Evolutionary conservation across 2,888 invertebrate genomes (phyloP).

Genomic region (Perizoma affinitatum): DNA sequence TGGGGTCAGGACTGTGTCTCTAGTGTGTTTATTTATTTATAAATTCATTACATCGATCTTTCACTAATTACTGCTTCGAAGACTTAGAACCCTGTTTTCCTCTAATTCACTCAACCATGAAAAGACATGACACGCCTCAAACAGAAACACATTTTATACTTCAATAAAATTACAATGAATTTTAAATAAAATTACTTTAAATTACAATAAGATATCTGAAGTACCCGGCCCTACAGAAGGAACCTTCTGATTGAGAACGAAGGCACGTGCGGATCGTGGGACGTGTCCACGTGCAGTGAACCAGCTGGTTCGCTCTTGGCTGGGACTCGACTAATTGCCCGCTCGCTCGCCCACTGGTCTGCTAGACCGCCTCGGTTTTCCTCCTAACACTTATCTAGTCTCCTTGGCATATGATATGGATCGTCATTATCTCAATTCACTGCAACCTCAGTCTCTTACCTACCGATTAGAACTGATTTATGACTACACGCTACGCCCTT

Average conservation of each 20-base stretch:
- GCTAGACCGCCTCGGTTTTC: conserved; percentile 59
- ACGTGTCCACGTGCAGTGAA: not conserved
- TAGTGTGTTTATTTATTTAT: too few species aligned
- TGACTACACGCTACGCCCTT: conserved; percentile 38
- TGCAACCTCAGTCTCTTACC: conserved; percentile 31
- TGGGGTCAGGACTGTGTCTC: too few species aligned
- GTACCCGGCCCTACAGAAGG: too few species aligned
- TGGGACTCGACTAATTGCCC: conserved; percentile 59
- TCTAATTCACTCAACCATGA: not conserved
- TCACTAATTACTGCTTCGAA: not conserved
- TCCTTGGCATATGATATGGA: conserved; percentile 53
- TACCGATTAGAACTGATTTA: conserved; percentile 39
- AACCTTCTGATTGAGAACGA: too few species aligned
- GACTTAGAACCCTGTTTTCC: not conserved
- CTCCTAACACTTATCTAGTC: conserved; percentile 52
- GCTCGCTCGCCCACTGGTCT: conserved; percentile 62
- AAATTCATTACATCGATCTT: too few species aligned
- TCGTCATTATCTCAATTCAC: conserved; percentile 54
- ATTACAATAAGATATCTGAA: too few species aligned
- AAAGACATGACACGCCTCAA: not conserved
- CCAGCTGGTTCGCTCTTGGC: conserved; percentile 9
- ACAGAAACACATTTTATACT: not conserved
- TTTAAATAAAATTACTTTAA: too few species aligned
- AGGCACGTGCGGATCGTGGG: too few species aligned
- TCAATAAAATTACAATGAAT: too few species aligned